Evolutionary conservation across 2,113 vertebrate species (phyloP).

Genomic region (Dolichotis patagonum): DNA sequence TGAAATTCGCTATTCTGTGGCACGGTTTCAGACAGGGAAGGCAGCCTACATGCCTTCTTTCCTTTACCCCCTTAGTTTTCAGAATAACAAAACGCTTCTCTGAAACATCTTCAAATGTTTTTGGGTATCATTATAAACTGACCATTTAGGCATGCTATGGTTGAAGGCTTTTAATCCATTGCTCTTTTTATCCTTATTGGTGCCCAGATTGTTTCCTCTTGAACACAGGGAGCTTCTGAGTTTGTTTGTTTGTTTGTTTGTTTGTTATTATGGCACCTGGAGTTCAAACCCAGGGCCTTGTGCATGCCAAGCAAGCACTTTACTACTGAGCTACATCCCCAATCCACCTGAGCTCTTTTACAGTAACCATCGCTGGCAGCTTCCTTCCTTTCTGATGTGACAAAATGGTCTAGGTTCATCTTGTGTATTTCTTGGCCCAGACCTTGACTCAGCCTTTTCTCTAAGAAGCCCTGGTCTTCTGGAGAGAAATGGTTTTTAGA

Average conservation of each 20-base stretch:
- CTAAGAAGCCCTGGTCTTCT: neutral
- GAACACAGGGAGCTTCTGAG: neutral
- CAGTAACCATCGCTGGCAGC: neutral
- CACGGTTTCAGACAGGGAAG: neutral
- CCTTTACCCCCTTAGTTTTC: neutral
- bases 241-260: neutral
- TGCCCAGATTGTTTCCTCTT: neutral
- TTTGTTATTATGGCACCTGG: neutral
- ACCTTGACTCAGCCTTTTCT: neutral
- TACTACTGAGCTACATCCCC: neutral
- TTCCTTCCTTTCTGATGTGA: neutral
- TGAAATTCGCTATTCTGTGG: neutral
- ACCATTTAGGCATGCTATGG: neutral
- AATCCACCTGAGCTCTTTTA: neutral
- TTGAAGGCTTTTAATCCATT: neutral
- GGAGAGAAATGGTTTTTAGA: slow-evolving; percentile 22
- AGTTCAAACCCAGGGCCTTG: neutral
- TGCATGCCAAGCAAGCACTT: neutral
- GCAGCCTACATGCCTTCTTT: neutral
- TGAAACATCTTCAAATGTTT: neutral
- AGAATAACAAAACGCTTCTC: neutral
- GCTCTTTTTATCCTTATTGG: neutral
- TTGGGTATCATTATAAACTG: neutral
- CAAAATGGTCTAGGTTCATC: neutral
- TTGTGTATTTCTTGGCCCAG: neutral